Evolutionary conservation across 2,888 invertebrate genomes (phyloP).

Genomic region (Drosophila neoperkinsi): DNA sequence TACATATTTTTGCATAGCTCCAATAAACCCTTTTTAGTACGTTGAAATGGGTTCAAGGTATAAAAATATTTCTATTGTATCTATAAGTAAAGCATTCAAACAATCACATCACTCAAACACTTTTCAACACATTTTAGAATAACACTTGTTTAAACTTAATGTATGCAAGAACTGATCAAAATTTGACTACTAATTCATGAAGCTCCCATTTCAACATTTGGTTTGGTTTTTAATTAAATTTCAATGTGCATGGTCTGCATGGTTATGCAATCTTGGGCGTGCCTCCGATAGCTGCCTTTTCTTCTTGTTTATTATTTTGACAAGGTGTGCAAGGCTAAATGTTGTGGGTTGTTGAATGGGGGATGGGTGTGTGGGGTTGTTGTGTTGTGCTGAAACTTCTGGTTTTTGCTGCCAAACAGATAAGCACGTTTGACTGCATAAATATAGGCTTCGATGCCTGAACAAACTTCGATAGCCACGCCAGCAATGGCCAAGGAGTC

Average conservation of each 20-base stretch:
- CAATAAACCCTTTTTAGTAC: not conserved
- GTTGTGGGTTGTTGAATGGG: not conserved
- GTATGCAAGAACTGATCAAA: not conserved
- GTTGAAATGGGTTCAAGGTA: not conserved
- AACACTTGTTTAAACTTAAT: not conserved
- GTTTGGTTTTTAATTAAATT: not conserved
- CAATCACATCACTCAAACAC: not conserved
- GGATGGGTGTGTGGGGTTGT: not conserved
- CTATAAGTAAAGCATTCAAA: not conserved
- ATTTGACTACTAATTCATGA: not conserved
- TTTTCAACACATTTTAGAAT: not conserved
- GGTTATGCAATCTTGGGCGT: not conserved
- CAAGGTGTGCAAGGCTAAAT: not conserved
- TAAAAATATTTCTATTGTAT: not conserved
- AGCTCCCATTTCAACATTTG: not conserved
- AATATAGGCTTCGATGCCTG: constrained; percentile 67
- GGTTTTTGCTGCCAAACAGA: constrained; percentile 35
- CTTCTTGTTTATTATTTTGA: constrained; percentile 1
- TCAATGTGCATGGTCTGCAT: not conserved
- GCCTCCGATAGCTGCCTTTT: not conserved
- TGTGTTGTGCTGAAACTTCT: constrained; percentile 3
- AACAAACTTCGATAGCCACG: constrained; percentile 58
- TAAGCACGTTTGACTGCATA: constrained; percentile 74
- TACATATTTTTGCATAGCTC: not conserved
- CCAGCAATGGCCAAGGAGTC: constrained; percentile 11